Base-by-base conservation (phyloP, 2,888 invertebrate species). In the Oligia strigilis region DNA sequence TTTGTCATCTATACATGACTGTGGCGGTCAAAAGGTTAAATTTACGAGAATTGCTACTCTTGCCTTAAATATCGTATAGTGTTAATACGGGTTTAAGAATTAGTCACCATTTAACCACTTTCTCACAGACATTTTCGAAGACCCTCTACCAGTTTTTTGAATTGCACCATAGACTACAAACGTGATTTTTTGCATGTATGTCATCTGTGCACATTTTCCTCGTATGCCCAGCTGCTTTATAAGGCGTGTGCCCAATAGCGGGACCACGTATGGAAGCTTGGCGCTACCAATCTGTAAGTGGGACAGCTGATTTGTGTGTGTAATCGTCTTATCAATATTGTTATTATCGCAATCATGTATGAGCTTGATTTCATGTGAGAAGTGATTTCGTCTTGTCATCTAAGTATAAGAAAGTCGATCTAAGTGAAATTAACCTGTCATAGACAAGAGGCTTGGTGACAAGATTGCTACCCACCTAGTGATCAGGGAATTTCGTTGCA, bases 161-260 rank as follows among this genome's bases (percentile, higher is more conserved):
- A 9, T 11, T 85, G 14, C 13, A 52, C 74, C 62, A 85, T 73
- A 73, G 74, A 84, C 19, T 36, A 60, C 14, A 43, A 73, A 58
- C 81, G 23, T 70, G 75, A 40, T 65, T 85, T 85, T 82, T 82
- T 82, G 82, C 86, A 86, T 77, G 84, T 84, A 84, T 85, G 73
- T 87, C 67, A 69, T 75, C 87, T 64, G 87, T 73, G 64, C 43
- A 75, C 52, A 81, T 85, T 85, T 85, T 85, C 85, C 85, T 85
- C 85, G 62, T 77, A 77, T 64, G 75, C 4, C 66, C 66, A 79
- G 84, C 75, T 62, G n/a, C 85, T 87, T 0, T 87, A 81, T 71
- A 85, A 77, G 85, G 87, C 77, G 19, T 60, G 85, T 85, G 81
- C 87, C 85, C 87, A 85, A 85, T 87, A 81, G 65, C 85, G 13